Conservation (phyloP, 2,888 invertebrate genomes). For the Pollenia labialis region DNA sequence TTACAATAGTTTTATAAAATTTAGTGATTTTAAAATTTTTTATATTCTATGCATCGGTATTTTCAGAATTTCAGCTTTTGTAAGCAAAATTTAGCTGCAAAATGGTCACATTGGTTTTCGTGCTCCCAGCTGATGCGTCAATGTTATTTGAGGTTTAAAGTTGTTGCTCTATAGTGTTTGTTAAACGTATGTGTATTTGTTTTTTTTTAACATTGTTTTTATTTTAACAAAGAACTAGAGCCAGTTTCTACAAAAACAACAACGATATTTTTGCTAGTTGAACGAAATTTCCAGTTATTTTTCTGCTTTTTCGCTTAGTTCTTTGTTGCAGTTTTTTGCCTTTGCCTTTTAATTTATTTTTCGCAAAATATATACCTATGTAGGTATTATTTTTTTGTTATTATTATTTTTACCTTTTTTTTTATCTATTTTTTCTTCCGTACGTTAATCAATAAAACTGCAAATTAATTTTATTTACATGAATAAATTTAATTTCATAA, state of each 20-base stretch:
- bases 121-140: conserved; percentile 63
- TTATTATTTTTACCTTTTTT: not conserved
- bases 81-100: too few relatives aligned
- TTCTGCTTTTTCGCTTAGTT: conserved; percentile 7
- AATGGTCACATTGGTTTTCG: not conserved
- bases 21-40: too few relatives aligned
- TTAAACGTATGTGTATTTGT: not conserved
- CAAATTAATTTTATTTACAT: too few relatives aligned
- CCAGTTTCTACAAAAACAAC: conserved; percentile 25
- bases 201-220: conserved; percentile 16
- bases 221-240: conserved; percentile 40
- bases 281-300: conserved; percentile 57
- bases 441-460: too few relatives aligned
- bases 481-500: too few relatives aligned
- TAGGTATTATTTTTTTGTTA: too few relatives aligned
- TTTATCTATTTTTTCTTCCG: too few relatives aligned
- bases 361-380: too few relatives aligned
- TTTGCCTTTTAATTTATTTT: too few relatives aligned
- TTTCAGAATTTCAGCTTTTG: too few relatives aligned
- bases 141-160: conserved; percentile 17
- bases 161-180: conserved; percentile 21
- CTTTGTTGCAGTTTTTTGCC: conserved; percentile 9
- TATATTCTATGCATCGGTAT: too few relatives aligned
- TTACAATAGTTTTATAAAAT: too few relatives aligned
- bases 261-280: conserved; percentile 15